A percentile compares a stretch with the other conserved stretches of the same genome.
These are phyloP conservation scores for Micromesistius poutassou DNA, from an alignment of 2,797 vertebrate species.

Conservation along the genomic window DNA sequence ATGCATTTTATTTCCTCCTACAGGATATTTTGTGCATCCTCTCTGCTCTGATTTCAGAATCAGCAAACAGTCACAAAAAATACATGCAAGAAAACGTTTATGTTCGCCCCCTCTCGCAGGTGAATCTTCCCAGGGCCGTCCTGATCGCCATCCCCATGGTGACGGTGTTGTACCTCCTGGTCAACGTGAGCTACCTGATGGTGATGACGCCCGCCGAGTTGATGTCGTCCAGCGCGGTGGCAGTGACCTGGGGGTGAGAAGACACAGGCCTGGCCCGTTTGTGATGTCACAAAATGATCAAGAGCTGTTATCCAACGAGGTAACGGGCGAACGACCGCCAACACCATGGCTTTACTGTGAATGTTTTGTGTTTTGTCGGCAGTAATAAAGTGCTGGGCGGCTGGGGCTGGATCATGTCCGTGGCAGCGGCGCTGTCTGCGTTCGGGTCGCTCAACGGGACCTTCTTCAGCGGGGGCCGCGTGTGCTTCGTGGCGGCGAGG, in stretches of 20 bases:
- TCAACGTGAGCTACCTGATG: slow-evolving; percentile 87
- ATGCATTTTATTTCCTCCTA: neutral
- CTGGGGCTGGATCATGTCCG: slow-evolving; percentile 88
- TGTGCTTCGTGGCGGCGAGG: slow-evolving; percentile 84
- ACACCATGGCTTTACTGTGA: neutral
- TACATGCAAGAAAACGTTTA: too few species aligned
- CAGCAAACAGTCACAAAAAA: neutral
- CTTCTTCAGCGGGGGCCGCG: slow-evolving; percentile 81
- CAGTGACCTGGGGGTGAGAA: slow-evolving; percentile 88
- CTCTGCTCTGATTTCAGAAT: neutral
- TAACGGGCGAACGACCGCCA: neutral
- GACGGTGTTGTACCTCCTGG: slow-evolving; percentile 82
- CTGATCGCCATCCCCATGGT: slow-evolving; percentile 86
- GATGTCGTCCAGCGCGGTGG: slow-evolving; percentile 80
- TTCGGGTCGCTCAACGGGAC: slow-evolving; percentile 83
- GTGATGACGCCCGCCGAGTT: slow-evolving; percentile 83
- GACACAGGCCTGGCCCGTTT: slow-evolving; percentile 19
- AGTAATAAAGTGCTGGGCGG: slow-evolving; percentile 84
- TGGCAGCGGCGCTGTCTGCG: slow-evolving; percentile 80
- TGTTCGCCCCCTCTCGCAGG: slow-evolving; percentile 57
- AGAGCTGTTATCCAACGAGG: neutral
- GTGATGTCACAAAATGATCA: neutral
- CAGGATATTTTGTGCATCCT: neutral
- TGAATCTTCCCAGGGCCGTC: slow-evolving; percentile 83
- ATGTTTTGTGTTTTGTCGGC: slow-evolving; percentile 4